Evolutionary conservation across 2,888 invertebrate genomes (phyloP).

Genomic region (Macropis europaea): DNA sequence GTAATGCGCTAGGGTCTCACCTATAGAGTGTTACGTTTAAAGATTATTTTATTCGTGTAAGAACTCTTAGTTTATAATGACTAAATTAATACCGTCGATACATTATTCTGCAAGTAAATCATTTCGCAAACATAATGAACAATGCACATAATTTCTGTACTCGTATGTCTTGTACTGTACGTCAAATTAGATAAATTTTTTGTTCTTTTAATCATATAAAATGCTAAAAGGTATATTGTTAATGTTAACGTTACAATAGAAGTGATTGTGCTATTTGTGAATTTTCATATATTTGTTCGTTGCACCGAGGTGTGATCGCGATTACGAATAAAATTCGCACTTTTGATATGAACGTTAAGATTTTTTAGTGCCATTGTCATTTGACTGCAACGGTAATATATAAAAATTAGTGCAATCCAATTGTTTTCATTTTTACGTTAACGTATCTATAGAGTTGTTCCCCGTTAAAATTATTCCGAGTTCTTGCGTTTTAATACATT

Average conservation of each 20-base stretch:
- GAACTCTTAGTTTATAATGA: background rate
- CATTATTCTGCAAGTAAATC: background rate
- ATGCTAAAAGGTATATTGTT: background rate
- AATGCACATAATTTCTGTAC: constrained; percentile 1
- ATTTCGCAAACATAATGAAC: background rate
- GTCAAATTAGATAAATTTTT: background rate
- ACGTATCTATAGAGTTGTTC: too few relatives aligned
- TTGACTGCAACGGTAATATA: background rate
- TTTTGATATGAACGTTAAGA: constrained; percentile 10
- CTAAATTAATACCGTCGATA: background rate
- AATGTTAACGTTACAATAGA: background rate
- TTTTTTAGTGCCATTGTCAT: background rate
- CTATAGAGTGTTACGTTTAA: background rate
- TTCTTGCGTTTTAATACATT: constrained; percentile 15
- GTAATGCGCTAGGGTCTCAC: background rate
- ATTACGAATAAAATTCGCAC: background rate
- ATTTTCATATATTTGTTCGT: background rate
- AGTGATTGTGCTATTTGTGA: background rate
- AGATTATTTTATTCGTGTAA: background rate
- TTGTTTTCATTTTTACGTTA: too few relatives aligned
- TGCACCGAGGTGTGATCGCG: background rate
- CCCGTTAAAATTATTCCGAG: background rate
- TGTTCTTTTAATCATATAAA: background rate
- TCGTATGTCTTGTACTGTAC: background rate
- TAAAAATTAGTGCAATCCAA: background rate